Percentiles rank a stretch among this genome's conserved stretches.
phyloP scores from a whole-genome alignment of 2,888 invertebrate species.

The Netelia virgata region DNA sequence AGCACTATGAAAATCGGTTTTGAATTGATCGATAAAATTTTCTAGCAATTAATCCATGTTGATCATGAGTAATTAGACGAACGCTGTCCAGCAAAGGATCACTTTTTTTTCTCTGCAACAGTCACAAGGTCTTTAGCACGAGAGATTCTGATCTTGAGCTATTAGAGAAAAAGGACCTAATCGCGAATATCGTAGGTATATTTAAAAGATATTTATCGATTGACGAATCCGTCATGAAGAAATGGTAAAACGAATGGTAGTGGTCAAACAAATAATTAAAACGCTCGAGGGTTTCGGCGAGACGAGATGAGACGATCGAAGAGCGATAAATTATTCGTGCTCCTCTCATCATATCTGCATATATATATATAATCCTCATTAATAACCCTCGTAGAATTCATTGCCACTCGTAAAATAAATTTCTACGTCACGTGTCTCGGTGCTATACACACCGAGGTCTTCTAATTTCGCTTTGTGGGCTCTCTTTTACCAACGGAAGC shows the following conservation, averaged over 20 bases:
- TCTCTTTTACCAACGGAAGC: conserved; percentile 29
- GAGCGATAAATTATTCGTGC: conserved; percentile 64
- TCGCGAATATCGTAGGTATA: conserved; percentile 66
- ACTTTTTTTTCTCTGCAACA: conserved; percentile 34
- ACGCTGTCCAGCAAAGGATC: conserved; percentile 22
- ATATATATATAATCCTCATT: conserved; percentile 28
- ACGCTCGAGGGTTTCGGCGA: conserved; percentile 54
- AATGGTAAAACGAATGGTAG: conserved; percentile 43
- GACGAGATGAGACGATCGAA: conserved; percentile 62
- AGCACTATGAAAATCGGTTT: conserved; percentile 11
- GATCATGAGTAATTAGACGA: conserved; percentile 57
- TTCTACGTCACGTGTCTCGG: conserved; percentile 55
- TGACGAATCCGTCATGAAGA: conserved; percentile 61
- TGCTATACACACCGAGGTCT: conserved; percentile 6
- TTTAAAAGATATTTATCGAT: conserved; percentile 74
- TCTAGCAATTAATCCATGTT: conserved; percentile 38
- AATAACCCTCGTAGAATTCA: conserved; percentile 51
- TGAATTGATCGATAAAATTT: conserved; percentile 49
- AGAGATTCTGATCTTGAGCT: conserved; percentile 54
- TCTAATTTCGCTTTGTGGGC: conserved; percentile 19
- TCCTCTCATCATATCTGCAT: conserved; percentile 27
- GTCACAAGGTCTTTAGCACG: conserved; percentile 12
- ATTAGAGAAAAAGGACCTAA: conserved; percentile 44
- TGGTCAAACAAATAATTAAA: conserved; percentile 74
- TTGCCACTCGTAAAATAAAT: conserved; percentile 43